Evolutionary conservation across 64 coral and sea anemone genomes (phyloP).

Genomic region (Stichodactyla mertensii): DNA sequence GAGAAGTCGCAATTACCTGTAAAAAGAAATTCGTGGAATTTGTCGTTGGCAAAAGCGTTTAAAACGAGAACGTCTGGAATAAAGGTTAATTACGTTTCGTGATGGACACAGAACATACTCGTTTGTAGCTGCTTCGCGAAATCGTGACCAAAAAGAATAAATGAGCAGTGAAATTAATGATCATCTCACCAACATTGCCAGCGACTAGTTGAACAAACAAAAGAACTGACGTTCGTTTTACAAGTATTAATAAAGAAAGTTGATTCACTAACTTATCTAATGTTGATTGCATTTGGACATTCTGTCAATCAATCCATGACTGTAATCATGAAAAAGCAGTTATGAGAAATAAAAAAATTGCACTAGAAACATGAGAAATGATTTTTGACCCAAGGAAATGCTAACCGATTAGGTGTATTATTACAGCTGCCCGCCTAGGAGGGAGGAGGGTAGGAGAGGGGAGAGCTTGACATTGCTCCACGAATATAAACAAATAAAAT

Average conservation of each 20-base stretch:
- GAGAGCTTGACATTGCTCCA: not conserved
- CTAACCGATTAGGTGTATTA: not conserved
- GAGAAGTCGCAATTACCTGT: too few relatives aligned
- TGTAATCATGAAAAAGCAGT: not conserved
- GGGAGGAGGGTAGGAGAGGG: not conserved
- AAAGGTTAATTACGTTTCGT: not conserved
- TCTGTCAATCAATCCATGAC: not conserved
- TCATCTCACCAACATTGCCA: not conserved
- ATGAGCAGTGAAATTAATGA: not conserved
- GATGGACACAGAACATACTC: not conserved
- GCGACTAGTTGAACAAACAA: not conserved
- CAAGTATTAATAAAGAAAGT: not conserved
- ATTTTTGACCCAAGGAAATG: not conserved
- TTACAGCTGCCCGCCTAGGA: not conserved
- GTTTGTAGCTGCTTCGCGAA: not conserved
- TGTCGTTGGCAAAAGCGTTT: not conserved
- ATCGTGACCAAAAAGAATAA: not conserved
- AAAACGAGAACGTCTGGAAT: not conserved
- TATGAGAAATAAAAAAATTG: not conserved
- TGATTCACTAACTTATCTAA: not conserved
- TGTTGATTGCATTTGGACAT: not conserved
- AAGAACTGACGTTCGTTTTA: not conserved
- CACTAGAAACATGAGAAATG: not conserved
- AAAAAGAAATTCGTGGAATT: too few relatives aligned
- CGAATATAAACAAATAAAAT: not conserved